Base-by-base conservation (phyloP, 37 sponge, comb jelly and placozoan species). In the Ephydatia muelleri region DNA sequence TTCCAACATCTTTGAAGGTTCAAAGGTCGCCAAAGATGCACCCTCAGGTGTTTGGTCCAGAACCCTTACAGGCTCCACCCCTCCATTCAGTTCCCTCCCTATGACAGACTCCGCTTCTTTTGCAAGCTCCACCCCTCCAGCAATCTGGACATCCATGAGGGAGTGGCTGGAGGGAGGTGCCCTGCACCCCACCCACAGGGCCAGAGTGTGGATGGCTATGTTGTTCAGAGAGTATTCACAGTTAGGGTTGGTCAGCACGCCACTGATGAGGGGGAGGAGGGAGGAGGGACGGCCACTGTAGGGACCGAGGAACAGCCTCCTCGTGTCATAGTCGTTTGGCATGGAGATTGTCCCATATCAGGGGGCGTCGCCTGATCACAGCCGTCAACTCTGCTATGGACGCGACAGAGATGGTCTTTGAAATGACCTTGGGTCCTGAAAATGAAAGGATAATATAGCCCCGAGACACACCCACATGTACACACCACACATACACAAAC, bases 341-440 rank as follows among this genome's bases (percentile, higher is more conserved):
- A 70, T 98, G 99, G 29, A 98, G 78, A 66, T 98, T 98, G 87
- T 98, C 99, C 99, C 99, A 98, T 3, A 98, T 96, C 0, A 98
- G 85, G n/a, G 97, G 97, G 14, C 88, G 89, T 2, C 99, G 83
- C 68, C 76, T 47, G 28, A 98, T 79, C 14, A 96, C 91, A 27
- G 32, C 78, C 28, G 83, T 70, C n/a, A 98, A 57, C 69, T 94
- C 89, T n/a, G 80, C 78, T 28, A 98, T 94, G 23, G 96, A 96
- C 8, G 83, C 68, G 16, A 88, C 73, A 22, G 93, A 81, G 75
- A 98, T 98, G 12, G 67, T 70, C 72, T 92, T 96, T 9, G 95
- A 94, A 13, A 98, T 91, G 16, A 98, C 99, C 74, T 89, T 93
- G 13, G 98, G 98, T 81, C 98, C 98, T 97, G 68, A n/a, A 14